phyloP scores from a whole-genome alignment of 2,113 vertebrate genomes.

The Atherinomorus stipes region DNA sequence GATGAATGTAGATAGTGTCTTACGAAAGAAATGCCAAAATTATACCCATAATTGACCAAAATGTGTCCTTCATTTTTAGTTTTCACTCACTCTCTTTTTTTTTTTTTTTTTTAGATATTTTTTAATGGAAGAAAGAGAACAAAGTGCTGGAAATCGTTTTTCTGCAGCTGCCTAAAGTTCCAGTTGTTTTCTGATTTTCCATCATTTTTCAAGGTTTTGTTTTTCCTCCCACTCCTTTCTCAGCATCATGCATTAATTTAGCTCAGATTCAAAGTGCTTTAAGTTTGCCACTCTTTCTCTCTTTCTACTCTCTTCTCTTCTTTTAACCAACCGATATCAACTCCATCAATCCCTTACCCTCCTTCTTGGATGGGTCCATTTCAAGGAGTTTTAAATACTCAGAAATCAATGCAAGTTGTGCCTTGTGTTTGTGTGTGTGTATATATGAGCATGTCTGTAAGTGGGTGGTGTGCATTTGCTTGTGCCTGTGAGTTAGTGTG shows the following conservation, averaged over 20 bases:
- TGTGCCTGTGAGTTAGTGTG: constrained; percentile 47
- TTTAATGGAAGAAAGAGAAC: constrained; percentile 45
- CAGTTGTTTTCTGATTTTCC: constrained; percentile 21
- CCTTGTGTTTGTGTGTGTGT: constrained; percentile 9
- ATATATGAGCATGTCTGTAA: constrained; percentile 20
- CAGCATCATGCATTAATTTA: constrained; percentile 14
- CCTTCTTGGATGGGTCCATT: constrained; percentile 42
- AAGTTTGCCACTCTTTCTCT: not conserved
- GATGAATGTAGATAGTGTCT: constrained; percentile 4
- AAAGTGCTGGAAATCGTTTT: constrained; percentile 37
- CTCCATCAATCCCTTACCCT: constrained; percentile 31
- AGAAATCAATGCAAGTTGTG: constrained; percentile 49
- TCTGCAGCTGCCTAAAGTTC: constrained; percentile 24
- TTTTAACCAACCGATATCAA: constrained; percentile 3
- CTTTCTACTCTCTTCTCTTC: constrained; percentile 5
- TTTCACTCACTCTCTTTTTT: constrained; percentile 42
- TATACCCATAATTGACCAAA: too few relatives aligned
- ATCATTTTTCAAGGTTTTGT: constrained; percentile 23
- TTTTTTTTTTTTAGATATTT: constrained; percentile 14
- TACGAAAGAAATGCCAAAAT: constrained; percentile 1
- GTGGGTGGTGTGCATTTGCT: constrained; percentile 36
- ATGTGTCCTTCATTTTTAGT: constrained; percentile 21
- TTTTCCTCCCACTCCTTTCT: constrained; percentile 38
- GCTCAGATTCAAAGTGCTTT: constrained; percentile 14
- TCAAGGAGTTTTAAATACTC: constrained; percentile 49